Conservation (phyloP, 2,797 vertebrate genomes). For the Podarcis lilfordi region DNA sequence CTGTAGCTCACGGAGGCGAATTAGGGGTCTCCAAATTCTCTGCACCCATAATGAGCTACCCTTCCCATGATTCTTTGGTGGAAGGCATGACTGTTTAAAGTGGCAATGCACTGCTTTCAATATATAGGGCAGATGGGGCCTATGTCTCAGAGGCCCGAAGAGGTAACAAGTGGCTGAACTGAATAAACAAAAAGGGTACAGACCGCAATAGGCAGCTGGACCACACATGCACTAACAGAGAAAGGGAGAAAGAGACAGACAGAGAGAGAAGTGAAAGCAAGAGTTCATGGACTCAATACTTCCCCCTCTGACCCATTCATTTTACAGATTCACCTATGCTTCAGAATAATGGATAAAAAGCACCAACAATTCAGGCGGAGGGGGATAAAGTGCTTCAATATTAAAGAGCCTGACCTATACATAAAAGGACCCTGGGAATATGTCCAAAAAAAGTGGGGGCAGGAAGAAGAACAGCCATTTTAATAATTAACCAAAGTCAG, state of each 20-base stretch:
- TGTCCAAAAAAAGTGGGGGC: conserved; percentile 3
- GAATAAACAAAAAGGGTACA: background rate
- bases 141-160: no score
- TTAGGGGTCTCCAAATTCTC: no score
- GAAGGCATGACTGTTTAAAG: no score
- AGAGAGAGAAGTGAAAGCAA: background rate
- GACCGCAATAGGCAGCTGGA: background rate
- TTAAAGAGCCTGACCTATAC: background rate
- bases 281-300: background rate
- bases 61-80: no score
- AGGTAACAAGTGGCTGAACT: no score
- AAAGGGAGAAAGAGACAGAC: background rate
- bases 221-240: background rate
- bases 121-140: no score
- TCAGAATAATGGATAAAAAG: background rate
- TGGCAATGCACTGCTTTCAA: no score
- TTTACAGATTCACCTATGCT: background rate
- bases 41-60: no score
- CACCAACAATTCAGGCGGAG: background rate
- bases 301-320: no score
- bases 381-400: background rate
- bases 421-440: conserved; percentile 31
- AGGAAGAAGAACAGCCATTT: conserved; percentile 22
- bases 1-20: no score
- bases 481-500: conserved; percentile 35